A percentile compares a stretch with the other conserved stretches of the same genome.
Evolutionary conservation across 2,888 invertebrate genomes (phyloP).

Genomic region (Ormyrus nitidulus): DNA sequence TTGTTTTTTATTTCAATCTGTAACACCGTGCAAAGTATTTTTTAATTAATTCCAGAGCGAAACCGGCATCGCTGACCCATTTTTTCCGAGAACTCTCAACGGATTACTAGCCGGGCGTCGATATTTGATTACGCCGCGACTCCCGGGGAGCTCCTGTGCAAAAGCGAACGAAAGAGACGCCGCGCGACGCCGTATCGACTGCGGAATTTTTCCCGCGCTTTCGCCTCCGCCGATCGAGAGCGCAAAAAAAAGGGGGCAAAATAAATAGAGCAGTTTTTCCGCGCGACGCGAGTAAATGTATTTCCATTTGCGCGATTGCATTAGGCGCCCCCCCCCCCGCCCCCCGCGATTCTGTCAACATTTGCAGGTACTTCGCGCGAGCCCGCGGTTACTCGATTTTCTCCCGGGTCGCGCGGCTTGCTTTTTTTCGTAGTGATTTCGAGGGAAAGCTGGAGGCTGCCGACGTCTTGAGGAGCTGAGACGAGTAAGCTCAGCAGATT

Average conservation of each 20-base stretch:
- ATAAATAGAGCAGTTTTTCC: conserved; percentile 53
- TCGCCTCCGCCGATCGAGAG: conserved; percentile 27
- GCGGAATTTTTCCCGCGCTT: background rate
- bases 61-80: conserved; percentile 21
- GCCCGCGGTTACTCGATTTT: conserved; percentile 32
- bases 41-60: conserved; percentile 16
- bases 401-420: background rate
- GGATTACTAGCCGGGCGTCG: background rate
- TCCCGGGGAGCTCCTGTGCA: too few species aligned
- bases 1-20: too few species aligned
- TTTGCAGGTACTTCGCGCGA: conserved; percentile 37
- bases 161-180: background rate
- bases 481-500: too few species aligned
- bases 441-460: too few species aligned
- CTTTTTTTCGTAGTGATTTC: too few species aligned
- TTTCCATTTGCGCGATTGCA: conserved; percentile 60
- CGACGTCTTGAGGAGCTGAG: too few species aligned
- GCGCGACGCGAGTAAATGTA: conserved; percentile 56
- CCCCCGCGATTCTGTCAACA: conserved; percentile 2
- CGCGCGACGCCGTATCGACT: background rate
- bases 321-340: conserved; percentile 24
- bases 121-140: conserved; percentile 29
- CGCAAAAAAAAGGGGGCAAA: conserved; percentile 44
- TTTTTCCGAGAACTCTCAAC: background rate
- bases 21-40: conserved; percentile 11